Evolutionary conservation across 1,140 invertebrate species (phyloP).

Genomic region (Anoplolepis gracilipes): DNA sequence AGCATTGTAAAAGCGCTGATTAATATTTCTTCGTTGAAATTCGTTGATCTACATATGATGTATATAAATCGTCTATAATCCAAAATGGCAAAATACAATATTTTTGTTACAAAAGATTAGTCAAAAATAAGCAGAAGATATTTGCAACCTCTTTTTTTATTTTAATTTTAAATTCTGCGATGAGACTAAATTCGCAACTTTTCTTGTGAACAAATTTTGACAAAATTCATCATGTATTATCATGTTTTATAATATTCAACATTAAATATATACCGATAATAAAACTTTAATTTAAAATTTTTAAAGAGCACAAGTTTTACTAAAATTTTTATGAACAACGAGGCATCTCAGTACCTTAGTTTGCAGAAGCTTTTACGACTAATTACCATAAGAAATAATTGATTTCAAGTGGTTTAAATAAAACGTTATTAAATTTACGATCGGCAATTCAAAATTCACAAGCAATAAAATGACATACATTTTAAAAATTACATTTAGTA

Average conservation of each 20-base stretch:
- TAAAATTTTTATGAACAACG: slow-evolving; percentile 24
- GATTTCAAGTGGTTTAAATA: slow-evolving; percentile 6
- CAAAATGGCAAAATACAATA: neutral
- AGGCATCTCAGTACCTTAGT: neutral
- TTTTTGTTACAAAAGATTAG: slow-evolving; percentile 44
- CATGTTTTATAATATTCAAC: slow-evolving; percentile 17
- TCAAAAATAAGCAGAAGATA: slow-evolving; percentile 29
- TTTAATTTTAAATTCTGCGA: slow-evolving; percentile 53
- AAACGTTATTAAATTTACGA: slow-evolving; percentile 13
- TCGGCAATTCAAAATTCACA: too few species aligned
- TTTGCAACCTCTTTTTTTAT: neutral
- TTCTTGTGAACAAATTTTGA: slow-evolving; percentile 20
- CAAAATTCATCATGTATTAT: neutral
- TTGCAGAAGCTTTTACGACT: slow-evolving; percentile 19
- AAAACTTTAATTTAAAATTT: slow-evolving; percentile 13
- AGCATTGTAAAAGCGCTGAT: neutral
- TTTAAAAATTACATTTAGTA: neutral
- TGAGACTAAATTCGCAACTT: slow-evolving; percentile 34
- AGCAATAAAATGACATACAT: neutral
- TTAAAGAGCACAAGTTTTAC: neutral
- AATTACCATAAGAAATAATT: slow-evolving; percentile 52
- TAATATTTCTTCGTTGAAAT: slow-evolving; percentile 14
- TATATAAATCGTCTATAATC: slow-evolving; percentile 16
- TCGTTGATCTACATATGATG: neutral
- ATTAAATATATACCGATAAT: slow-evolving; percentile 37